Evolutionary conservation across 2,888 invertebrate species (phyloP).

Genomic region (Drosophila recens): DNA sequence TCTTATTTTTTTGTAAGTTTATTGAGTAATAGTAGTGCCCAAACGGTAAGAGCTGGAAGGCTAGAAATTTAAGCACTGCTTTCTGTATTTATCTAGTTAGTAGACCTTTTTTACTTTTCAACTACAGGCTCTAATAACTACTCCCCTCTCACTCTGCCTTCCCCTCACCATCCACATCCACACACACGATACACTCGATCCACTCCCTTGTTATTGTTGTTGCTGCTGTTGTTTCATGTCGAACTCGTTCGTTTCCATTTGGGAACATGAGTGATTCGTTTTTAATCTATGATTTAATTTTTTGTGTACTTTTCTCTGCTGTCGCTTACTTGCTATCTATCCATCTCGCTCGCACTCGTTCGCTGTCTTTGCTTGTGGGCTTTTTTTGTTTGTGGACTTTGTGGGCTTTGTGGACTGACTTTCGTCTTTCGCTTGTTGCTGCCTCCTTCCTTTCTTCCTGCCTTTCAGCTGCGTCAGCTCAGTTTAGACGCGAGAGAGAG

Average conservation of each 20-base stretch:
- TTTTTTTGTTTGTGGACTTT: slow-evolving; percentile 12
- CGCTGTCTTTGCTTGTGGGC: not conserved
- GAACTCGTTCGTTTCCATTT: slow-evolving; percentile 47
- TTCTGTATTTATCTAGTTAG: no score
- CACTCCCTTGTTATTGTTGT: slow-evolving; percentile 2
- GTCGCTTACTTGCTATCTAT: slow-evolving; percentile 1
- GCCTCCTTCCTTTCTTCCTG: not conserved
- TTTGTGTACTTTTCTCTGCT: slow-evolving; percentile 39
- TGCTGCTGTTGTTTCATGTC: slow-evolving; percentile 3
- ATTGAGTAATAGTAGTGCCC: no score
- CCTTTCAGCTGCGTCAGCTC: not conserved
- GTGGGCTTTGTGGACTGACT: slow-evolving; percentile 17
- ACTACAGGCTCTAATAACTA: not conserved
- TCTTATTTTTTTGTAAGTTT: no score
- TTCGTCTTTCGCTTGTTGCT: not conserved
- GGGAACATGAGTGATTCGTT: slow-evolving; percentile 77
- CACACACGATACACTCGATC: not conserved
- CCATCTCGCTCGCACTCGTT: slow-evolving; percentile 7
- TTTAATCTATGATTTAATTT: slow-evolving; percentile 75
- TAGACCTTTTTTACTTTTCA: not conserved
- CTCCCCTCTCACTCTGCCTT: not conserved
- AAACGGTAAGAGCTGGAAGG: no score
- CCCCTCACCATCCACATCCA: not conserved
- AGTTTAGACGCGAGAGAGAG: slow-evolving; percentile 32
- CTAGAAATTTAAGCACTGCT: no score